phyloP scores from a whole-genome alignment of 2,888 invertebrate species.

The Tetragonula carbonaria region DNA sequence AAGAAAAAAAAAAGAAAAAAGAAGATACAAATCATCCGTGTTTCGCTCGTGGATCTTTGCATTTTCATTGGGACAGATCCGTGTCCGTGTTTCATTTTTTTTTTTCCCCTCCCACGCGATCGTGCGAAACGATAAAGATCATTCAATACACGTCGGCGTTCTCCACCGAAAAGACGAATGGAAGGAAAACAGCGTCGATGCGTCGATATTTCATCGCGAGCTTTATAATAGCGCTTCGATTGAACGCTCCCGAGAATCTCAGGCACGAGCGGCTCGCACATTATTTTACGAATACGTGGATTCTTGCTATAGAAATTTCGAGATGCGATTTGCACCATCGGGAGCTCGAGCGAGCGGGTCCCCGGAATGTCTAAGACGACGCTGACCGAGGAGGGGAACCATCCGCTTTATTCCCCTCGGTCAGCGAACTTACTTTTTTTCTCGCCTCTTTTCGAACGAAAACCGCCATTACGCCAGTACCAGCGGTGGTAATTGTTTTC shows the following conservation, averaged over 20 bases:
- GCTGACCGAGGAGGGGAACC: neutral
- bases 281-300: constrained; percentile 4
- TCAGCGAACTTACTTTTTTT: too few species aligned
- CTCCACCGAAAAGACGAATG: neutral
- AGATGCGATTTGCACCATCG: neutral
- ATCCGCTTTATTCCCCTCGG: neutral
- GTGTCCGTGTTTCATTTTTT: neutral
- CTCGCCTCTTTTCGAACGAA: neutral
- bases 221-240: constrained; percentile 9
- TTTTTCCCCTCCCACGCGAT: too few species aligned
- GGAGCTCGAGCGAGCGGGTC: too few species aligned
- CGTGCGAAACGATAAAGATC: neutral
- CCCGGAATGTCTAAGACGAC: neutral
- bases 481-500: constrained; percentile 25
- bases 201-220: constrained; percentile 14
- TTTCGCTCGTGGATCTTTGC: constrained; percentile 10
- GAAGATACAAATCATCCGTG: constrained; percentile 37
- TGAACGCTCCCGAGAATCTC: constrained; percentile 19
- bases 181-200: neutral
- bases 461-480: constrained; percentile 2
- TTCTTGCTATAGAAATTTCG: constrained; percentile 14
- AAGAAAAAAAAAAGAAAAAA: neutral
- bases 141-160: neutral
- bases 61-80: constrained; percentile 26
- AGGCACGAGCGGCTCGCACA: constrained; percentile 15